Percentiles rank a stretch among this genome's conserved stretches.
phyloP scores from a whole-genome alignment of 92 coral and sea anemone species.

The Isaurus tuberculatus region DNA sequence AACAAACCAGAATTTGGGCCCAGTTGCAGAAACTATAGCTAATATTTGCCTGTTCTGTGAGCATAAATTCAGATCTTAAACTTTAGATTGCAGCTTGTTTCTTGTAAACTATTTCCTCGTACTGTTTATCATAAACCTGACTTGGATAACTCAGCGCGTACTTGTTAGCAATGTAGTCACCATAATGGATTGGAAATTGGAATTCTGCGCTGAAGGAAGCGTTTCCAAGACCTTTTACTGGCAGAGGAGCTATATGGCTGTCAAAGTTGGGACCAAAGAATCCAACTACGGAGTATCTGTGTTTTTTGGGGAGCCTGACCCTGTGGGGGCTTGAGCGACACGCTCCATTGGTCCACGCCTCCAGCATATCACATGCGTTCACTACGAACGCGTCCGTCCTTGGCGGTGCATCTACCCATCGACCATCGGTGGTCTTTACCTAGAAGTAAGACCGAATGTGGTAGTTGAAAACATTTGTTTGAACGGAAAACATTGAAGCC shows the following conservation, averaged over 20 bases:
- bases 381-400: constrained; percentile 26
- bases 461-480: neutral
- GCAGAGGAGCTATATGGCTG: constrained; percentile 35
- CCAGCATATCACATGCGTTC: constrained; percentile 40
- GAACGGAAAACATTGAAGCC: no score
- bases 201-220: constrained; percentile 23
- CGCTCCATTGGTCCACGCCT: constrained; percentile 42
- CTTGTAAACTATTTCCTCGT: neutral
- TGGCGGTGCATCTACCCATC: constrained; percentile 40
- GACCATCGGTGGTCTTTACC: constrained; percentile 33
- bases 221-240: constrained; percentile 25
- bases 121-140: constrained; percentile 5
- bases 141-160: constrained; percentile 37
- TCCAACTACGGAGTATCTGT: constrained; percentile 35
- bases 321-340: constrained; percentile 41
- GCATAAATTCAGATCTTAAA: neutral
- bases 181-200: constrained; percentile 33
- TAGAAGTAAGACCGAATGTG: neutral
- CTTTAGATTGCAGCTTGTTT: neutral
- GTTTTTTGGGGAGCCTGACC: constrained; percentile 19
- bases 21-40: no score
- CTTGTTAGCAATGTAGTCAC: constrained; percentile 43
- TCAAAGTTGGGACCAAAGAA: constrained; percentile 41
- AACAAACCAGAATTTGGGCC: no score
- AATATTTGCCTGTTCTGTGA: neutral